Conservation (phyloP, 2,113 vertebrate genomes). For the Psophia crepitans region DNA sequence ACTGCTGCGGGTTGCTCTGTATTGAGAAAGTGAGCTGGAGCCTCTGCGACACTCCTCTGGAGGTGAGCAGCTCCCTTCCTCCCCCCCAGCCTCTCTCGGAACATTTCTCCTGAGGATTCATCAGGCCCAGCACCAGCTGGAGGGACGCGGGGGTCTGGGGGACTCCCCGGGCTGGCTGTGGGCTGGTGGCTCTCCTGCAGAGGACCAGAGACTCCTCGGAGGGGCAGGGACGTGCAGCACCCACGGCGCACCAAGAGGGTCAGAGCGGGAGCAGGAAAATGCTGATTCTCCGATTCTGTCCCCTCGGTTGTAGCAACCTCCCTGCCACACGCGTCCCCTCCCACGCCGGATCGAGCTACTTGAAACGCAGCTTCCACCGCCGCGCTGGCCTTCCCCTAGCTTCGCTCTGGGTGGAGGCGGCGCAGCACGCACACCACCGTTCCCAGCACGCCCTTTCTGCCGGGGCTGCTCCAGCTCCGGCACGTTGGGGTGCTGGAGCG, state of each 20-base stretch:
- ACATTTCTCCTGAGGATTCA: not conserved
- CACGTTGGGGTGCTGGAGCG: rapidly evolving
- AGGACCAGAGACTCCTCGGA: not conserved
- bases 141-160: not conserved
- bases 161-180: not conserved
- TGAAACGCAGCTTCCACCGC: not conserved
- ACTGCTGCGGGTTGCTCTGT: not conserved
- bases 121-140: not conserved
- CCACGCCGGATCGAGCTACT: not conserved
- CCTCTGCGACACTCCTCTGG: not conserved
- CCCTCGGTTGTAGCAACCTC: not conserved
- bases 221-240: not conserved
- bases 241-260: not conserved
- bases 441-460: not conserved
- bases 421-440: rapidly evolving
- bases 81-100: not conserved
- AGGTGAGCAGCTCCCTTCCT: not conserved
- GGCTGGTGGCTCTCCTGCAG: rapidly evolving
- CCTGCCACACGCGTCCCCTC: not conserved
- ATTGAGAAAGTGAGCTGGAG: rapidly evolving
- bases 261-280: not conserved
- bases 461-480: not conserved
- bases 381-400: not conserved
- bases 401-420: not conserved
- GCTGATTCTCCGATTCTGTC: not conserved